Evolutionary conservation across 2,797 vertebrate species (phyloP).

Genomic region (Bufotes viridis): DNA sequence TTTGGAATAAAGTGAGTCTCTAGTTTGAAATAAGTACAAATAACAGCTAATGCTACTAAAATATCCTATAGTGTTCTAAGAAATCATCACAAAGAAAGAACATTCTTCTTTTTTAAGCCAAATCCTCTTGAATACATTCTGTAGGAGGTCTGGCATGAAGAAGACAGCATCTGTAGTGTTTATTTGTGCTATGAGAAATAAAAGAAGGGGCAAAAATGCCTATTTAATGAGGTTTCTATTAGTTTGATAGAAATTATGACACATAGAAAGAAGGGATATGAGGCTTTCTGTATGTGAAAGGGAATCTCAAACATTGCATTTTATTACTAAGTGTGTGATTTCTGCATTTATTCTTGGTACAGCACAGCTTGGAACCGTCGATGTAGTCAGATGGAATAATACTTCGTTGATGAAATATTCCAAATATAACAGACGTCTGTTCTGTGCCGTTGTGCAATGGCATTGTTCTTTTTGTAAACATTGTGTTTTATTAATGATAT

Average conservation of each 20-base stretch:
- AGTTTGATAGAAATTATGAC: neutral
- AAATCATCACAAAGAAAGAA: neutral
- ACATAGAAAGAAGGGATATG: neutral
- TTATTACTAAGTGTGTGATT: neutral
- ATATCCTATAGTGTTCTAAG: neutral
- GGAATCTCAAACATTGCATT: neutral
- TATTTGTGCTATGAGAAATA: slow-evolving; percentile 12
- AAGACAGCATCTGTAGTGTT: slow-evolving; percentile 19
- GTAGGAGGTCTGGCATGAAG: slow-evolving; percentile 40
- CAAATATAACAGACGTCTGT: slow-evolving; percentile 29
- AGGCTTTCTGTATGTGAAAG: neutral
- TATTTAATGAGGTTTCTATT: slow-evolving; percentile 3
- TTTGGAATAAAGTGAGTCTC: neutral
- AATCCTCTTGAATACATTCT: slow-evolving; percentile 10
- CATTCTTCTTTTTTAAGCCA: slow-evolving; percentile 1
- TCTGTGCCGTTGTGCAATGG: slow-evolving; percentile 14
- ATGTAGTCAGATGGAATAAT: slow-evolving; percentile 44
- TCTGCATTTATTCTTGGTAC: neutral
- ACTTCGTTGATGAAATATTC: slow-evolving; percentile 22
- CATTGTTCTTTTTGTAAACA: slow-evolving; percentile 46
- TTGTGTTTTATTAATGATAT: slow-evolving; percentile 46
- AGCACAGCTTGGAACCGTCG: slow-evolving; percentile 32
- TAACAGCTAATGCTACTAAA: neutral
- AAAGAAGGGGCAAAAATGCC: neutral
- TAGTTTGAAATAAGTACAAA: neutral